phyloP scores from a whole-genome alignment of 2,797 vertebrate species.

The Xenentodon cancila region DNA sequence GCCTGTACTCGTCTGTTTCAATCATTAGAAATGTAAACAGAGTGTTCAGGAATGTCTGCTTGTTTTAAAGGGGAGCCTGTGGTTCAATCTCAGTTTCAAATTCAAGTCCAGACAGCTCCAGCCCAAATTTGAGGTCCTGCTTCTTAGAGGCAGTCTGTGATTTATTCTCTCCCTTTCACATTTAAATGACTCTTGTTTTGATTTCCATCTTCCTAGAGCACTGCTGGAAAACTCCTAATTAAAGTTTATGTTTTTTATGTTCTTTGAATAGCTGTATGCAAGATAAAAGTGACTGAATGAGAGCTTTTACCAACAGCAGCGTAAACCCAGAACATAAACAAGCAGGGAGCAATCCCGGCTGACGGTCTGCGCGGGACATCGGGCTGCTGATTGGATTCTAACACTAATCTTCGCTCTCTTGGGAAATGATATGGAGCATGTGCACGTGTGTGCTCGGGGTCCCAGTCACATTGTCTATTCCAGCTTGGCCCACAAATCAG shows the following conservation, averaged over 20 bases:
- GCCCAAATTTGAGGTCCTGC: conserved; percentile 42
- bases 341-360: conserved; percentile 9
- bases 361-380: conserved; percentile 9
- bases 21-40: conserved; percentile 53
- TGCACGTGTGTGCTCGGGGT: neutral
- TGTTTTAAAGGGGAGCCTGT: conserved; percentile 40
- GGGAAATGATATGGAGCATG: conserved; percentile 1
- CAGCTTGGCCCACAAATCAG: conserved; percentile 42
- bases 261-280: conserved; percentile 21
- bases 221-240: conserved; percentile 59
- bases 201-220: conserved; percentile 44
- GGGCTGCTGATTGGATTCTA: conserved; percentile 36
- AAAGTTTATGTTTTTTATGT: conserved; percentile 26
- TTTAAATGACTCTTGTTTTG: conserved; percentile 45
- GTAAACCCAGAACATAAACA: conserved; percentile 6
- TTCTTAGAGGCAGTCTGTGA: conserved; percentile 39
- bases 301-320: neutral
- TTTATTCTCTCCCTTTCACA: conserved; percentile 32
- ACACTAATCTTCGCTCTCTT: conserved; percentile 24
- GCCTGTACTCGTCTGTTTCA: conserved; percentile 42
- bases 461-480: conserved; percentile 38
- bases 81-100: conserved; percentile 53
- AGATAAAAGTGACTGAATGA: conserved; percentile 8
- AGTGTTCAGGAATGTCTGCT: conserved; percentile 48
- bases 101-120: conserved; percentile 48